Evolutionary conservation across 2,113 vertebrate species (phyloP).

Genomic region (Ramphastos sulfuratus): DNA sequence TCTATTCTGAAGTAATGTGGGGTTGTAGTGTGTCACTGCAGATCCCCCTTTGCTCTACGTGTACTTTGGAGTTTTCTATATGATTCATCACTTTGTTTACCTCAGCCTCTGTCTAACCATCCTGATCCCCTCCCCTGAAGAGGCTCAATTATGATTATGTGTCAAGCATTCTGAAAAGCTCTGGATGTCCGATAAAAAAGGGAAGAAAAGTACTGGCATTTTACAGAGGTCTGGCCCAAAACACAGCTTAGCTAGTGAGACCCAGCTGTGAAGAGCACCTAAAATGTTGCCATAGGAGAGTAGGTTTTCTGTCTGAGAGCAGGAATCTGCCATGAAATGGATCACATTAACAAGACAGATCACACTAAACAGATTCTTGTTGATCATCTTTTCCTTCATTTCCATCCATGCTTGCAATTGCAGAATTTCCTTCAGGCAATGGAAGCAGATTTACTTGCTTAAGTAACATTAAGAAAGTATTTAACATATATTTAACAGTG

Average conservation of each 20-base stretch:
- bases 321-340: neutral
- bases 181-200: neutral
- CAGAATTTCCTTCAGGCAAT: conserved; percentile 44
- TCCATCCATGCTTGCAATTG: neutral
- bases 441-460: conserved; percentile 60
- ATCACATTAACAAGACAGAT: neutral
- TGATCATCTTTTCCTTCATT: neutral
- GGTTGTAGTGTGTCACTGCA: neutral
- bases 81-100: neutral
- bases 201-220: neutral
- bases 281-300: neutral
- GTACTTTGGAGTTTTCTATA: neutral
- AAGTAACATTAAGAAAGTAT: conserved; percentile 63
- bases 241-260: neutral
- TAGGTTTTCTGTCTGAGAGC: neutral
- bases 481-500: conserved; percentile 66
- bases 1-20: neutral
- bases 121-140: neutral
- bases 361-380: neutral
- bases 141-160: neutral
- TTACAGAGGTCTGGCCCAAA: neutral
- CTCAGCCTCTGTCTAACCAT: neutral
- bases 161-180: neutral
- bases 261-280: neutral
- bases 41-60: neutral